phyloP scores from a whole-genome alignment of 2,113 vertebrate genomes.

The Melozone crissalis region DNA sequence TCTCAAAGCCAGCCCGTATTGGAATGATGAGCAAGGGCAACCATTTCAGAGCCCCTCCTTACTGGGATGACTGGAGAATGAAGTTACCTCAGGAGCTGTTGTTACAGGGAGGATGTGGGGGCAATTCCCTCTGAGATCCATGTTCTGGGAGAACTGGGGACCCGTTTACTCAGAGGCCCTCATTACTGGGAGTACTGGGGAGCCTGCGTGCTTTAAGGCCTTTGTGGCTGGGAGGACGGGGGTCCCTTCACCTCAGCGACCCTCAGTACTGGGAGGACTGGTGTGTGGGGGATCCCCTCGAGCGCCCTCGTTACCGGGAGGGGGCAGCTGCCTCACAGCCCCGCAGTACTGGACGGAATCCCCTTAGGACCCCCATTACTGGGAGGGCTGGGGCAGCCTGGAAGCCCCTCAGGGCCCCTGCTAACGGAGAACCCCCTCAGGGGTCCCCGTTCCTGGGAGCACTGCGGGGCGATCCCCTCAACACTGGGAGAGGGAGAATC shows the following conservation, averaged over 20 bases:
- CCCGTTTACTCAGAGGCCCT: too few species aligned
- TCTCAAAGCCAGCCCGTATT: background rate
- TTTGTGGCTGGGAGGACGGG: too few species aligned
- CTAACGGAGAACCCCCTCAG: background rate
- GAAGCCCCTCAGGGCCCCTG: background rate
- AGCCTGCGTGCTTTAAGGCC: background rate
- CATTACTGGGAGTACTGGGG: background rate
- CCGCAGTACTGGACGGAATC: background rate
- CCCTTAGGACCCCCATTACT: too few species aligned
- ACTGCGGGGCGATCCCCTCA: fast-evolving
- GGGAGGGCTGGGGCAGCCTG: background rate
- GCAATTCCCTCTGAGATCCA: background rate
- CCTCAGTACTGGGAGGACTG: background rate
- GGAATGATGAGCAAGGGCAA: background rate
- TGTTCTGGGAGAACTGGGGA: background rate
- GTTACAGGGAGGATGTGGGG: background rate
- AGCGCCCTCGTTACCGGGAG: fast-evolving
- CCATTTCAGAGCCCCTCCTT: background rate
- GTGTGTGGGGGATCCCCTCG: background rate
- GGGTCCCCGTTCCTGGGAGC: fast-evolving
- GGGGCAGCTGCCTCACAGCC: background rate
- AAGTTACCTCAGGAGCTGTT: background rate
- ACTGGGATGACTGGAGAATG: background rate
- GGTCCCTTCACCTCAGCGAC: background rate
- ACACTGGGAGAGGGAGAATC: fast-evolving